These are phyloP conservation scores for Bettongia penicillata DNA, from an alignment of 2,113 vertebrate species.

Conservation along the genomic window DNA sequence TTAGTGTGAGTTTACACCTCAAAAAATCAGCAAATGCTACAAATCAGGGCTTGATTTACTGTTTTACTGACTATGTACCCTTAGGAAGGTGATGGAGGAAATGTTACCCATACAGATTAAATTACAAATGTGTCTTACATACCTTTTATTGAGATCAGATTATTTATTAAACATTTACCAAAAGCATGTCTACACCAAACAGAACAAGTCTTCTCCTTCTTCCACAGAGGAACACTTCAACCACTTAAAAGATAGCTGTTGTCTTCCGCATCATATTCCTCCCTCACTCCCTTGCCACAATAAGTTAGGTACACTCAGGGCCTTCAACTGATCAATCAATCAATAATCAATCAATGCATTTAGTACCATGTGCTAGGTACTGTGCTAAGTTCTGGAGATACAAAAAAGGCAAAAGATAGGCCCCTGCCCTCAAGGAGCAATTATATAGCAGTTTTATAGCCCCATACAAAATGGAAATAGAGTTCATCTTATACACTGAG, in stretches of 20 bases:
- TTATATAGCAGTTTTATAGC: not conserved
- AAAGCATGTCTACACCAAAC: not conserved
- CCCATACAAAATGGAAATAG: not conserved
- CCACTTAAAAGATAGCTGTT: not conserved
- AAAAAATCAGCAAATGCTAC: not conserved
- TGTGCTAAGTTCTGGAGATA: not conserved
- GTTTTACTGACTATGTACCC: not conserved
- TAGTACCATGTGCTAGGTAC: not conserved
- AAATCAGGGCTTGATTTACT: not conserved
- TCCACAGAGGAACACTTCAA: no score
- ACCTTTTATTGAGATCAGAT: not conserved
- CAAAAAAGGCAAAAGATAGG: not conserved
- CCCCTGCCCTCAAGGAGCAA: not conserved
- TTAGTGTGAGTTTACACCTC: not conserved
- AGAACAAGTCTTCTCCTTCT: not conserved
- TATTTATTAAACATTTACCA: not conserved
- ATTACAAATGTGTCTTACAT: not conserved
- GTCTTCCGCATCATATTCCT: not conserved
- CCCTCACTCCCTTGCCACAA: not conserved
- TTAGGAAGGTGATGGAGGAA: not conserved
- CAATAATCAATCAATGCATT: not conserved
- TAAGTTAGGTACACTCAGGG: not conserved
- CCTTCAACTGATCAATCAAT: not conserved
- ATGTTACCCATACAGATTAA: not conserved
- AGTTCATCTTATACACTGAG: not conserved